Base-by-base conservation (phyloP, 2,888 invertebrate species). In the Agrochola lychnidis region DNA sequence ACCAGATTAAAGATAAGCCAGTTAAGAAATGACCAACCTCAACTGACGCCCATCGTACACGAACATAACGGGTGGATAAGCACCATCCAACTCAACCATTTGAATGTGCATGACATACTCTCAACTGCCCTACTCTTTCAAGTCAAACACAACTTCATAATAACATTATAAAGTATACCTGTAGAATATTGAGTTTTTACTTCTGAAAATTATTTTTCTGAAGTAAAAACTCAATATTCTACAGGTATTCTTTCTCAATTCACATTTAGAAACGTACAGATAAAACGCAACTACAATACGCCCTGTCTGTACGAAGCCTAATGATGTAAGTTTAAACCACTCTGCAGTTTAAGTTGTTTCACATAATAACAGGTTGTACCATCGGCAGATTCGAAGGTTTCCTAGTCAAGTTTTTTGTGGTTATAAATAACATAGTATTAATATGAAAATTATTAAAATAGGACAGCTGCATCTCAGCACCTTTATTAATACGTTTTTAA, bases 361-460 rank as follows among this genome's bases (percentile, higher is more conserved):
- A 9, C 42, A 48, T 62, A 81, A 76, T 70, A 82, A 78, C 56
- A 70, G 57, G 68, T 66, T 69, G 64, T 69, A 59, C 25, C 51
- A 61, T 78, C 73, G 25, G 12, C 56, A 57, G 68, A 66, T 73
- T 82, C 9, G 48, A 81, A 77, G 80, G 68, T 19, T 68, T 61
- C 14, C 19, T 3, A 45, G 16, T 12, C 12, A 72, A n/a, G 61
- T 82, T 78, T 78, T 78, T 73, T 73, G 48, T 61, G 4, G 9
- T 19, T 36, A 70, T 78, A 78, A 71, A 72, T 69, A 77, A 64
- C 40, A 62, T 53, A 22, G 4, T 14, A 57, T 63, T 40, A 40
- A 25, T 19, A 25, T 30, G 0, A 30, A 40, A 45, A 57, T 22
- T 45, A 48, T 56, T 19, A 42, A 69, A 51, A 42, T 45, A 25